phyloP scores from a whole-genome alignment of 2,113 vertebrate genomes.

The Eulemur macaco region DNA sequence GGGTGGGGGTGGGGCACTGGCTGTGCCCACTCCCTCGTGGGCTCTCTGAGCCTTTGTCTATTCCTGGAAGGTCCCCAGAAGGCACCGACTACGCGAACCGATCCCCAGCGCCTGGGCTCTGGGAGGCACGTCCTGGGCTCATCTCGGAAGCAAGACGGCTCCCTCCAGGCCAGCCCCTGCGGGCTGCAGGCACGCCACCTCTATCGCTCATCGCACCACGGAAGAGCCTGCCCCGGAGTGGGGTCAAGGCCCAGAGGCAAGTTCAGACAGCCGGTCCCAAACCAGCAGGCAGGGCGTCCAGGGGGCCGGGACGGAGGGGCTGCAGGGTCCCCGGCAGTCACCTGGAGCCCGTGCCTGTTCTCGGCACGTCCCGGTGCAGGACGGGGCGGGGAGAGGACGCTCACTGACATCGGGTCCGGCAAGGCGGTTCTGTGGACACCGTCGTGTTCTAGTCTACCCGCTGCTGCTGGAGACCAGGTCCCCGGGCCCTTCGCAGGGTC shows the following conservation, averaged over 20 bases:
- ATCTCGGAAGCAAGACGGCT: neutral
- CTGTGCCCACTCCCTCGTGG: neutral
- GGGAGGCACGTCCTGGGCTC: neutral
- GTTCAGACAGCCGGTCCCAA: neutral
- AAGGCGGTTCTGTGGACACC: fast-evolving
- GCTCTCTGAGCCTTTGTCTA: neutral
- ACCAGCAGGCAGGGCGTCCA: fast-evolving
- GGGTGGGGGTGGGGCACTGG: neutral
- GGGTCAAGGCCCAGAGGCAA: neutral
- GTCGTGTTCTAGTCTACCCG: fast-evolving
- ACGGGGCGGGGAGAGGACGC: fast-evolving
- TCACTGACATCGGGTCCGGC: neutral
- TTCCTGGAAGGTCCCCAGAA: neutral
- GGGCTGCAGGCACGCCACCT: fast-evolving
- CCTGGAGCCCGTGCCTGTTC: neutral
- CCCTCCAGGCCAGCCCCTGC: fast-evolving
- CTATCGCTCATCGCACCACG: neutral
- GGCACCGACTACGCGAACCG: neutral
- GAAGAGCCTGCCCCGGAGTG: neutral
- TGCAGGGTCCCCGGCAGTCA: neutral
- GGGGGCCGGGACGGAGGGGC: fast-evolving
- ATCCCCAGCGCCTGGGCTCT: fast-evolving
- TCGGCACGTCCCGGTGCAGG: too few relatives aligned
- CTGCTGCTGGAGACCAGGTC: neutral
- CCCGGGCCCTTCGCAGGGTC: neutral